These are phyloP conservation scores for Ichneumoninae sp. DNA, from an alignment of 2,888 invertebrate genomes.

Conservation along the genomic window DNA sequence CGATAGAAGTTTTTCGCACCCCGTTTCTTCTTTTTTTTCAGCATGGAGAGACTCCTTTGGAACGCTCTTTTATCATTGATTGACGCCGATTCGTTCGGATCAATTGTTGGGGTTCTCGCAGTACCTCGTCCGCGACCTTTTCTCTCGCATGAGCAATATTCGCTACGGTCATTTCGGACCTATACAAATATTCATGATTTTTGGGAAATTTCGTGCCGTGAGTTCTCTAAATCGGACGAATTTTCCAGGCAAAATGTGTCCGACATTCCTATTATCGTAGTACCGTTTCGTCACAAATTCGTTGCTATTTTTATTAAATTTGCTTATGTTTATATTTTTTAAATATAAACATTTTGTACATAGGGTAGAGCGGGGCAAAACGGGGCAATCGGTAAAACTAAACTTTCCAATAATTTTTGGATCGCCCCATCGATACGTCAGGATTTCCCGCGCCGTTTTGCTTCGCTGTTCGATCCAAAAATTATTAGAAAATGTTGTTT, in stretches of 20 bases:
- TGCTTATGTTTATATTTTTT: background rate
- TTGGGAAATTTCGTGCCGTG: conserved; percentile 6
- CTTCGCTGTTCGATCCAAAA: too few species aligned
- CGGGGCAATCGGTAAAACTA: too few species aligned
- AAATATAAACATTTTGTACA: background rate
- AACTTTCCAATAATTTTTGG: too few species aligned
- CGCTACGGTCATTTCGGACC: conserved; percentile 70
- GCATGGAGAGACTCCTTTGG: conserved; percentile 47
- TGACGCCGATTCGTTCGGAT: conserved; percentile 76
- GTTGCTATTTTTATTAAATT: background rate
- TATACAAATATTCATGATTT: conserved; percentile 73
- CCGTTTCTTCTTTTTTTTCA: conserved; percentile 35
- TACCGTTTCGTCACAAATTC: background rate
- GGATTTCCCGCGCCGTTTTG: too few species aligned
- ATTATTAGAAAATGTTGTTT: too few species aligned
- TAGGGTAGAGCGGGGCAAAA: too few species aligned
- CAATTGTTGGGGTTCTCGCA: conserved; percentile 21
- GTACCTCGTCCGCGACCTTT: conserved; percentile 71
- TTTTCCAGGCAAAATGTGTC: conserved; percentile 15
- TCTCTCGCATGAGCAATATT: conserved; percentile 75
- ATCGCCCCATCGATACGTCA: too few species aligned
- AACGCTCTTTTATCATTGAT: conserved; percentile 72
- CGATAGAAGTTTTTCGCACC: conserved; percentile 59
- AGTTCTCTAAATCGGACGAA: background rate
- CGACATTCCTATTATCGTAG: background rate